Conservation (phyloP, 2,888 invertebrate genomes). For the Drosophila subquinaria region DNA sequence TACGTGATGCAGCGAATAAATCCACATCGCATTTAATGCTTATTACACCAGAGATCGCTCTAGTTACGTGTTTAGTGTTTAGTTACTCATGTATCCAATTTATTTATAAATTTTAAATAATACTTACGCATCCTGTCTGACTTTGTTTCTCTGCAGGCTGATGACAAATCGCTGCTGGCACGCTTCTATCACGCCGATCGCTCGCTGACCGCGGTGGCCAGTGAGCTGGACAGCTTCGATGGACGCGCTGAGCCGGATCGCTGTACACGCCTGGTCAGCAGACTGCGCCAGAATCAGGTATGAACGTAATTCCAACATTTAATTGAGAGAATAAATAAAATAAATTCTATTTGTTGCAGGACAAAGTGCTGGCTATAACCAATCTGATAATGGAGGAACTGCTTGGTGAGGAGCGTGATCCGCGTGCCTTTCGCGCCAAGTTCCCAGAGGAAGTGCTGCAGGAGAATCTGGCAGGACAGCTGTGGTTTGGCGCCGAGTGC, state of each 20-base stretch:
- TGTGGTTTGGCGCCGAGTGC: constrained; percentile 99
- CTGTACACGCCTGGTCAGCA: constrained; percentile 97
- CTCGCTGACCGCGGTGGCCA: constrained; percentile 96
- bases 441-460: constrained; percentile 99
- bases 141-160: constrained; percentile 88
- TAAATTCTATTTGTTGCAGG: constrained; percentile 86
- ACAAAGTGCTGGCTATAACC: constrained; percentile 95
- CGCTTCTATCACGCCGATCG: constrained; percentile 99
- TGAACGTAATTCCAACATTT: background rate
- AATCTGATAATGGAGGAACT: constrained; percentile 98
- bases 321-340: too few relatives aligned
- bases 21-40: constrained; percentile 17
- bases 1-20: constrained; percentile 36
- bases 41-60: constrained; percentile 9
- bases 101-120: background rate
- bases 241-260: constrained; percentile 99
- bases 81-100: background rate
- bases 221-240: constrained; percentile 99
- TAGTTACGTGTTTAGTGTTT: background rate
- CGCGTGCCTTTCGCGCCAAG: constrained; percentile 98
- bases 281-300: constrained; percentile 96
- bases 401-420: constrained; percentile 93
- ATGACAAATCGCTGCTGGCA: constrained; percentile 96
- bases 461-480: constrained; percentile 98
- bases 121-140: background rate